Conservation (phyloP, 1,140 invertebrate genomes). For the Formica exsecta region DNA sequence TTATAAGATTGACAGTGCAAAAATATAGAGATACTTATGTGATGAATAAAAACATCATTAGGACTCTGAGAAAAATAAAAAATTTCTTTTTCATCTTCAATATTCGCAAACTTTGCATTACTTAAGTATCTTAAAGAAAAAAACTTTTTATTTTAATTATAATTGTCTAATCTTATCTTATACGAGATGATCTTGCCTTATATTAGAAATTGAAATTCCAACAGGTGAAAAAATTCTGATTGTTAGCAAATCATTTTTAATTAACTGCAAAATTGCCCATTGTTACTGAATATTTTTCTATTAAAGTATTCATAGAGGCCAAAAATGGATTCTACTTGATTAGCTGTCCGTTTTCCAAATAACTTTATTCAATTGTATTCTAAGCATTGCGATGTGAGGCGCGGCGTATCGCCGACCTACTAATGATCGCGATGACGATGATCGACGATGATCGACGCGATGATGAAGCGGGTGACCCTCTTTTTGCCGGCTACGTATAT, state of each 20-base stretch:
- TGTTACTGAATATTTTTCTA: not conserved
- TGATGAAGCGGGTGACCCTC: conserved; percentile 63
- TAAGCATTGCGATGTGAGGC: conserved; percentile 24
- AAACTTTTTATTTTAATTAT: not conserved
- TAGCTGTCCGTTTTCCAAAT: not conserved
- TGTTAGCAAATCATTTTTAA: conserved; percentile 4
- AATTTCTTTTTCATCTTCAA: not conserved
- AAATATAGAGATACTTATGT: too few species aligned
- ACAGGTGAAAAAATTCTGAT: not conserved
- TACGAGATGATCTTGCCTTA: not conserved
- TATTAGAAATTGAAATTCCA: not conserved
- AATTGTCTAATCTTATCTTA: not conserved
- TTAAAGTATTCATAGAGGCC: not conserved
- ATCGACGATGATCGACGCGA: conserved; percentile 60
- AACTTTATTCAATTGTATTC: conserved; percentile 22
- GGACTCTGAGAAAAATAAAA: not conserved
- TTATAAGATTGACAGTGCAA: too few species aligned
- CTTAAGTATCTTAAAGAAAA: not conserved
- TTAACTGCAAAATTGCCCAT: not conserved
- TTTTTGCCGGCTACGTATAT: conserved; percentile 55
- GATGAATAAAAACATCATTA: too few species aligned
- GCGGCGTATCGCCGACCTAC: conserved; percentile 38
- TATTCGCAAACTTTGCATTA: not conserved
- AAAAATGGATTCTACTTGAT: not conserved
- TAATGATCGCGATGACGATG: conserved; percentile 58